Base-by-base conservation (phyloP, 2,113 vertebrate species). In the Corydoras maculifer region DNA sequence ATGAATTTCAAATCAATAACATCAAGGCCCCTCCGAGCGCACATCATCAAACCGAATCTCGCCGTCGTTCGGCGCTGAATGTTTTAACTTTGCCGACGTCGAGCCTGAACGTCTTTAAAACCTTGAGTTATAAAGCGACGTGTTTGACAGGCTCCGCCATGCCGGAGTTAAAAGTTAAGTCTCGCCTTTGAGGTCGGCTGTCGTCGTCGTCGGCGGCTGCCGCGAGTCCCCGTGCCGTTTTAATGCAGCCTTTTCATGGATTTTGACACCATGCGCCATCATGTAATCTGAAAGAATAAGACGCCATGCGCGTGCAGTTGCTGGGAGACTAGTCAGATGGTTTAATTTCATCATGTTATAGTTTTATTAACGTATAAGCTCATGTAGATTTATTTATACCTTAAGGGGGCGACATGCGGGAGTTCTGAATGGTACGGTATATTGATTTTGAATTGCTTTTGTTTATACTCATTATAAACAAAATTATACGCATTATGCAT, bases 1-100 rank as follows among this genome's bases (percentile, higher is more conserved):
- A 81, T 85, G 80, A 82, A 82, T 86, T 84, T 88, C 80, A 87
- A 84, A 88, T 88, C 87, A 87, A 86, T 87, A 86, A 84, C 81
- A 79, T 72, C 74, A 76, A 75, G 76, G 78, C 77, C 83, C 78
- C 80, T 59, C 3, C 76, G 83, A 84, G 75, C 14, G 69, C 79
- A 2, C 65, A 77, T 68, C 86, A 84, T 88, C 86, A 88, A 89
- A 89, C 86, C 30, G 81, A 84, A 88, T 88, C 84, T 86, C 79
- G 76, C 80, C 63, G 58, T 77, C 65, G 51, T 75, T 78, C 74
- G 30, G 64, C 79, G 79, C 53, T 30, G 77, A 80, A 81, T 71
- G 82, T 88, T 75, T 78, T 80, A 67, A 85, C 80, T 80, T 70
- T n/a, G 77, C 68, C 80, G 79, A 82, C 84, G 82, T 87, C 35